phyloP scores from a whole-genome alignment of 2,797 vertebrate genomes.

The Capromys pilorides region DNA sequence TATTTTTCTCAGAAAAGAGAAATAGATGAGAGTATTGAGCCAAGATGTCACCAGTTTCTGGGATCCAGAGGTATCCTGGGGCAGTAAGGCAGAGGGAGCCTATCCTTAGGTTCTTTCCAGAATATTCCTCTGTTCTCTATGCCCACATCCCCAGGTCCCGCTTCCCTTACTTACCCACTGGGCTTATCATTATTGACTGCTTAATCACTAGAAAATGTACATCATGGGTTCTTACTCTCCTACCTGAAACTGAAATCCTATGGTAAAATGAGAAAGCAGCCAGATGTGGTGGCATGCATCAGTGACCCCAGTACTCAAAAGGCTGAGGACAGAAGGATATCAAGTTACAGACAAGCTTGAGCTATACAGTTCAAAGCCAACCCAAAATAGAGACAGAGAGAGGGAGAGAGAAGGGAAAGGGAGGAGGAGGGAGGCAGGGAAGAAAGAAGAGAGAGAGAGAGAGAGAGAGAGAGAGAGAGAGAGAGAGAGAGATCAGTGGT shows the following conservation, averaged over 20 bases:
- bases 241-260: constrained; percentile 80
- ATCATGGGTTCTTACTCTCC: constrained; percentile 71
- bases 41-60: not conserved
- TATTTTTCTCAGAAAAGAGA: constrained; percentile 15
- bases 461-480: not conserved
- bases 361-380: not conserved
- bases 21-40: constrained; percentile 17
- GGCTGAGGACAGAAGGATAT: not conserved
- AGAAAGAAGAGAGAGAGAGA: too few relatives aligned
- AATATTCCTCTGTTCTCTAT: not conserved
- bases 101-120: not conserved
- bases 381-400: not conserved
- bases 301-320: not conserved
- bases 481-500: constrained; percentile 74
- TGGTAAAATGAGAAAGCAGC: not conserved
- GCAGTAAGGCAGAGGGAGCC: constrained; percentile 60
- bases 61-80: constrained; percentile 57
- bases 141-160: constrained; percentile 28
- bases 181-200: constrained; percentile 70
- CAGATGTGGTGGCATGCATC: not conserved
- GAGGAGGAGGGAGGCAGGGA: too few relatives aligned
- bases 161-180: not conserved
- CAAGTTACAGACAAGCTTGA: not conserved
- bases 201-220: constrained; percentile 74
- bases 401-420: not conserved